phyloP scores from a whole-genome alignment of 2,888 invertebrate genomes.

The Oxycera nigricornis region DNA sequence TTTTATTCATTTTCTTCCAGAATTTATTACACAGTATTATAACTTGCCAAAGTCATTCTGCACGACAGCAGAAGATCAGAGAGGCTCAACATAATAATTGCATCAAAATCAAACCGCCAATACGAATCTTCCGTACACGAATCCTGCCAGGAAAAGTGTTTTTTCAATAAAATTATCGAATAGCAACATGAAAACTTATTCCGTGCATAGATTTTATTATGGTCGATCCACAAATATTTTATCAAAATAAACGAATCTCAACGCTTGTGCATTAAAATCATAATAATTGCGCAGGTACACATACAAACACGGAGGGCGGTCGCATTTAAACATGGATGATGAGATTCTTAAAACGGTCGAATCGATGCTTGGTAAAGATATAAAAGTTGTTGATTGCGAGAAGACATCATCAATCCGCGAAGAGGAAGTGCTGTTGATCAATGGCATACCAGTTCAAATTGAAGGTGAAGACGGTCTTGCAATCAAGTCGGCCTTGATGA shows the following conservation, averaged over 20 bases:
- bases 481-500: conserved; percentile 72
- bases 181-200: too few relatives aligned
- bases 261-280: too few relatives aligned
- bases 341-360: conserved; percentile 78
- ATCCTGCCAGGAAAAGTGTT: neutral
- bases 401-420: conserved; percentile 75
- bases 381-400: conserved; percentile 75
- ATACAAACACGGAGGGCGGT: too few relatives aligned
- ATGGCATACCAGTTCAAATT: conserved; percentile 72
- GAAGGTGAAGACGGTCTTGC: conserved; percentile 74
- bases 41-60: conserved; percentile 17
- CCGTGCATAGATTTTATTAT: too few relatives aligned
- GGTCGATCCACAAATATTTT: too few relatives aligned
- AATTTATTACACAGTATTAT: conserved; percentile 9
- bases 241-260: too few relatives aligned
- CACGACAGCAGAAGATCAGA: too few relatives aligned
- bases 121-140: neutral
- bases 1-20: conserved; percentile 7
- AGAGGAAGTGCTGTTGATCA: conserved; percentile 75
- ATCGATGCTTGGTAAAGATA: conserved; percentile 74
- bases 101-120: neutral
- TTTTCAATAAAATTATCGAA: neutral
- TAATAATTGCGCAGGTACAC: too few relatives aligned
- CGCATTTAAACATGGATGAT: conserved; percentile 67
- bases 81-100: neutral